These are phyloP conservation scores for Aromia moschata DNA, from an alignment of 2,888 invertebrate species.

Conservation along the genomic window DNA sequence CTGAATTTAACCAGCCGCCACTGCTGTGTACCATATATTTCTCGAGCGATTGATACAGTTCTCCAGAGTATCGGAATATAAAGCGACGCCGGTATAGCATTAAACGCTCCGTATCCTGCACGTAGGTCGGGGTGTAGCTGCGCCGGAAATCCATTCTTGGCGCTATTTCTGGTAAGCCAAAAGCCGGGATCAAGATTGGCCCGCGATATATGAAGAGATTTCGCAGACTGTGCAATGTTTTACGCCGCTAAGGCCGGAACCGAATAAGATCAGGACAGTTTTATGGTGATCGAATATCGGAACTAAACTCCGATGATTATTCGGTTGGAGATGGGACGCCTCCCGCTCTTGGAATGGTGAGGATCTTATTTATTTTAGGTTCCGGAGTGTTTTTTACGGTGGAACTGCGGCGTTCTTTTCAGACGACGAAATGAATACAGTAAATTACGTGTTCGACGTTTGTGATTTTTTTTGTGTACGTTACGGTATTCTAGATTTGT, in stretches of 20 bases:
- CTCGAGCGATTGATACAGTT: neutral
- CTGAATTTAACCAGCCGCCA: neutral
- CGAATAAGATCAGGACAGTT: slow-evolving; percentile 60
- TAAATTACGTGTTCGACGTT: too few relatives aligned
- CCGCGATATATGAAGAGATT: slow-evolving; percentile 59
- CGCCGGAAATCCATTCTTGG: slow-evolving; percentile 46
- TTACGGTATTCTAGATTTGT: too few relatives aligned
- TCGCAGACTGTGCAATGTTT: slow-evolving; percentile 59
- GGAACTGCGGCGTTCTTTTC: too few relatives aligned
- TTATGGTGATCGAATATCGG: slow-evolving; percentile 60
- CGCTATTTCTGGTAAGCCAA: slow-evolving; percentile 64
- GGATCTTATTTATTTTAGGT: too few relatives aligned
- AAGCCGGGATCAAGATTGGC: slow-evolving; percentile 61
- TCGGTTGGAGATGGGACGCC: too few relatives aligned
- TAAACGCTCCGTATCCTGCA: slow-evolving; percentile 40
- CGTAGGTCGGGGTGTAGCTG: slow-evolving; percentile 38
- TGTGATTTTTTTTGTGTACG: too few relatives aligned
- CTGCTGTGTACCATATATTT: neutral
- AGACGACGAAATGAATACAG: too few relatives aligned
- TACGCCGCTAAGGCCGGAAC: slow-evolving; percentile 51
- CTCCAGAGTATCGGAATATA: slow-evolving; percentile 16
- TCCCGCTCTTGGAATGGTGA: too few relatives aligned
- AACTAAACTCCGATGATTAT: slow-evolving; percentile 51
- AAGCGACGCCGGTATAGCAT: slow-evolving; percentile 36
- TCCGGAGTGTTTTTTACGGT: too few relatives aligned